These are phyloP conservation scores for Thyatira batis DNA, from an alignment of 2,888 invertebrate genomes.

Conservation along the genomic window DNA sequence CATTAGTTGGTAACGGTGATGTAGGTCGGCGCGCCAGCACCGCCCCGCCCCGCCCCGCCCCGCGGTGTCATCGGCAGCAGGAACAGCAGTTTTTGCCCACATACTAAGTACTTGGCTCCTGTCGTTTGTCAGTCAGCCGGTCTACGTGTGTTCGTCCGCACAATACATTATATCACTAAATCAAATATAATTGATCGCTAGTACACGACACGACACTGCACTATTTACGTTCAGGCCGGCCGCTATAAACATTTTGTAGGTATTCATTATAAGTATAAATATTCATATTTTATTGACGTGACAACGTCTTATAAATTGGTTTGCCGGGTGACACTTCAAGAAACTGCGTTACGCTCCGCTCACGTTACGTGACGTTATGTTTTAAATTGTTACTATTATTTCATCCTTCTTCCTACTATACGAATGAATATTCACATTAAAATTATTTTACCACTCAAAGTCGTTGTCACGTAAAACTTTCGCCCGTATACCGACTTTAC, in stretches of 20 bases:
- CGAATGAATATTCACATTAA: too few relatives aligned
- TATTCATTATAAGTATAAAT: not conserved
- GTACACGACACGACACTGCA: conserved; percentile 9
- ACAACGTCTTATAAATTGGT: too few relatives aligned
- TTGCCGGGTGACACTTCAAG: too few relatives aligned
- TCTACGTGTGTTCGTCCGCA: not conserved
- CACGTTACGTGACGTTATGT: too few relatives aligned
- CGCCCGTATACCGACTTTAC: too few relatives aligned
- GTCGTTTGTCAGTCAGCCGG: not conserved
- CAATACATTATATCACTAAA: conserved; percentile 14
- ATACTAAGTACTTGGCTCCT: not conserved
- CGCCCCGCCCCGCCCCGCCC: not conserved
- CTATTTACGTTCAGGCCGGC: conserved; percentile 28
- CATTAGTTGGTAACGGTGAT: not conserved
- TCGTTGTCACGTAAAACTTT: too few relatives aligned
- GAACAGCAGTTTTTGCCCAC: too few relatives aligned
- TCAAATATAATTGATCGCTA: conserved; percentile 34
- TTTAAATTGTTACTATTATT: too few relatives aligned
- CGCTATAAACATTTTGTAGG: not conserved
- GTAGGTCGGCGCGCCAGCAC: not conserved
- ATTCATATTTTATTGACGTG: not conserved
- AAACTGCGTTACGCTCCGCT: too few relatives aligned
- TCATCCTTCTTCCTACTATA: too few relatives aligned
- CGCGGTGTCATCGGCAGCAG: too few relatives aligned
- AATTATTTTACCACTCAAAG: too few relatives aligned